phyloP scores from a whole-genome alignment of 2,888 invertebrate species.

The Drosophila pseudotalamancana region DNA sequence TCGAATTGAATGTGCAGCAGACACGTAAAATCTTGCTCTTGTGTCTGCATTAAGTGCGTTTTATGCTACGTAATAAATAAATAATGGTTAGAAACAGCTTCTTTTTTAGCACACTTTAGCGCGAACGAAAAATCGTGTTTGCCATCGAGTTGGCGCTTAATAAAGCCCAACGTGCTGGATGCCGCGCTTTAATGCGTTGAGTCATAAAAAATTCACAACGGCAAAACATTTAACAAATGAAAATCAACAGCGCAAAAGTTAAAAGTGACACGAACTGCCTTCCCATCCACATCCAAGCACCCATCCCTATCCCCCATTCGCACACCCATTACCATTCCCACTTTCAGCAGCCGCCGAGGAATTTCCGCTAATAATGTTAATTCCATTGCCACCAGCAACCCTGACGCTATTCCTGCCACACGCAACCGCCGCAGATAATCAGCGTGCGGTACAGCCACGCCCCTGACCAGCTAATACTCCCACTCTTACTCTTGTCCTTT shows the following conservation, averaged over 20 bases:
- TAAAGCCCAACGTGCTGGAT: constrained; percentile 11
- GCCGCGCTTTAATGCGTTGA: constrained; percentile 19
- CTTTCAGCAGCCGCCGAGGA: constrained; percentile 31
- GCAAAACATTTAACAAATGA: constrained; percentile 53
- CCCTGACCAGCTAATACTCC: not conserved
- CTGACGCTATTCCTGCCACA: not conserved
- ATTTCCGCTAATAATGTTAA: constrained; percentile 80
- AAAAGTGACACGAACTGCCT: constrained; percentile 51
- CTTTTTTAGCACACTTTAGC: constrained; percentile 12
- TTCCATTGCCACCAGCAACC: constrained; percentile 68
- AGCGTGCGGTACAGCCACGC: constrained; percentile 21
- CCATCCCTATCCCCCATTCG: not conserved
- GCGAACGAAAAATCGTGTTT: constrained; percentile 1
- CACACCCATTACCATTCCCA: not conserved
- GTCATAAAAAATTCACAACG: constrained; percentile 44
- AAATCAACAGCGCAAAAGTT: constrained; percentile 58
- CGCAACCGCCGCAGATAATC: constrained; percentile 61
- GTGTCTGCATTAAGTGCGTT: constrained; percentile 16
- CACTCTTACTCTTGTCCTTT: constrained; percentile 24
- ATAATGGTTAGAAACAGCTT: constrained; percentile 18
- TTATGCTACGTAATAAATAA: constrained; percentile 34
- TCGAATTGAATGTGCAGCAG: constrained; percentile 26
- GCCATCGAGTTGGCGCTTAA: constrained; percentile 12
- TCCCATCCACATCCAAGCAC: not conserved
- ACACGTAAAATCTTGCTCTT: constrained; percentile 2